Conservation (phyloP, 37 sponge, comb jelly and placozoan species). For the Petrosia ficiformis region DNA sequence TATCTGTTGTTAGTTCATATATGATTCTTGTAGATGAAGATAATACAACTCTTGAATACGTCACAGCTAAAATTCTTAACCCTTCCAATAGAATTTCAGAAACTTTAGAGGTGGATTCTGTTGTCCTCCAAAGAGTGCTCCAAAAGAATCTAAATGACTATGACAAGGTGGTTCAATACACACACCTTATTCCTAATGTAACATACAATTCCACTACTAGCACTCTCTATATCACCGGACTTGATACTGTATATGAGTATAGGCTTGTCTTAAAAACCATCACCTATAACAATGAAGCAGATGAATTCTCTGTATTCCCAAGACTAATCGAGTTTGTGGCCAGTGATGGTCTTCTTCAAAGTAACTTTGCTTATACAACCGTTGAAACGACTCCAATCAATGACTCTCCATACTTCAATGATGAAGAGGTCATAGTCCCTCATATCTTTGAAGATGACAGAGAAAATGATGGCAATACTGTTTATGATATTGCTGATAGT, state of each 20-base stretch:
- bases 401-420: constrained; percentile 77
- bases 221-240: constrained; percentile 57
- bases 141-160: constrained; percentile 15
- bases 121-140: constrained; percentile 23
- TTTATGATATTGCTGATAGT: constrained; percentile 39
- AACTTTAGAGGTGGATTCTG: constrained; percentile 44
- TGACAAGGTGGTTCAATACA: constrained; percentile 46
- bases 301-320: constrained; percentile 35
- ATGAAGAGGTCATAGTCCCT: constrained; percentile 43
- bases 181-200: constrained; percentile 50
- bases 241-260: constrained; percentile 72
- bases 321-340: constrained; percentile 56
- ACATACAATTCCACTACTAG: constrained; percentile 39
- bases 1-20: constrained; percentile 38
- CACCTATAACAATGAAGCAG: constrained; percentile 66
- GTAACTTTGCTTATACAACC: constrained; percentile 45
- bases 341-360: constrained; percentile 68
- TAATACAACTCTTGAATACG: constrained; percentile 64
- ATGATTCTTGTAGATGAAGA: constrained; percentile 64
- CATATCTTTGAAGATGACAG: constrained; percentile 66
- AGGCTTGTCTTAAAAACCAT: constrained; percentile 50
- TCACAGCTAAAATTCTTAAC: constrained; percentile 63
- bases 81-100: constrained; percentile 40
- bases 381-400: constrained; percentile 58
- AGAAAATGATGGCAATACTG: constrained; percentile 48